phyloP scores from a whole-genome alignment of 1,140 invertebrate genomes.

The Papilio aristodemus region DNA sequence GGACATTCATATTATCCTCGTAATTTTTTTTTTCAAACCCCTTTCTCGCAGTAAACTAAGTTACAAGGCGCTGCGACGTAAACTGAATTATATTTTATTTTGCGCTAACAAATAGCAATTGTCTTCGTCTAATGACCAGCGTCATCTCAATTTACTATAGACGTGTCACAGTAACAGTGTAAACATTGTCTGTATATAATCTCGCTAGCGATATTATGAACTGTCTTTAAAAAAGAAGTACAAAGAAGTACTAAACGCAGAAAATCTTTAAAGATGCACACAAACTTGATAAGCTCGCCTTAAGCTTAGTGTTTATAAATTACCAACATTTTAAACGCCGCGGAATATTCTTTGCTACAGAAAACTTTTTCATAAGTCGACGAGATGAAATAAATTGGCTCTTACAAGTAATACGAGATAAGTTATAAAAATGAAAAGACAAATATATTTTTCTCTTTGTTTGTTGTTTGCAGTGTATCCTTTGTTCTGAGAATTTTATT shows the following conservation, averaged over 20 bases:
- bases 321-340: not conserved
- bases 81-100: constrained; percentile 3
- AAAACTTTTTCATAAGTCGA: constrained; percentile 2
- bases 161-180: no score
- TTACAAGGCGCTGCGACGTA: constrained; percentile 5
- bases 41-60: constrained; percentile 5
- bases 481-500: not conserved
- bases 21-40: not conserved
- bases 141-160: constrained; percentile 10
- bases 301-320: constrained; percentile 5
- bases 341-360: not conserved
- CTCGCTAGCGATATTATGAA: not conserved
- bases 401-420: not conserved
- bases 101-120: constrained; percentile 4
- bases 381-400: not conserved
- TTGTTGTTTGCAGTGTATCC: not conserved
- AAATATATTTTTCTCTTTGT: not conserved
- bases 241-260: not conserved
- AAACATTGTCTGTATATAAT: no score
- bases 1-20: not conserved
- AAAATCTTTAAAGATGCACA: not conserved
- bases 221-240: not conserved
- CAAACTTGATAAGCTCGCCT: not conserved
- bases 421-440: not conserved
- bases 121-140: not conserved